Conservation (phyloP, 2,113 vertebrate species). For the Callionymus lyra region DNA sequence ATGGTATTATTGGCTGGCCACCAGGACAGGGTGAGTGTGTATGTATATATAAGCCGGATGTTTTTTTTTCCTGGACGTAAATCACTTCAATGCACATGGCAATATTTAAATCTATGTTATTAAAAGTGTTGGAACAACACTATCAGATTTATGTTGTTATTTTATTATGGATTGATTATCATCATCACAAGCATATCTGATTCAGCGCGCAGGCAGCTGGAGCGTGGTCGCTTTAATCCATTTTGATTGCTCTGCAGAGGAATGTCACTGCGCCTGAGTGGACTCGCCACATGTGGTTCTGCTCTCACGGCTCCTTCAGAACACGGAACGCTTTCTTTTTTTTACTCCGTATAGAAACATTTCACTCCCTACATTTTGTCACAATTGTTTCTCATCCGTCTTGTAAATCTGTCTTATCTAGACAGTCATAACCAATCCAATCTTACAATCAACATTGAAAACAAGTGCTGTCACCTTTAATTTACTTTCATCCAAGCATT, state of each 20-base stretch:
- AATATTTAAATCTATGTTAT: constrained; percentile 70
- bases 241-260: constrained; percentile 66
- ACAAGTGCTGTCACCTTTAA: too few species aligned
- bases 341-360: too few species aligned
- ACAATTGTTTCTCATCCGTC: too few species aligned
- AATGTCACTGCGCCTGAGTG: constrained; percentile 44
- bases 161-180: constrained; percentile 70
- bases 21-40: constrained; percentile 50
- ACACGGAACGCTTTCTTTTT: too few species aligned
- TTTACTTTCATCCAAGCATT: too few species aligned
- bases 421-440: too few species aligned
- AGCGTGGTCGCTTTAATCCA: constrained; percentile 59
- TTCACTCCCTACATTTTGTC: too few species aligned
- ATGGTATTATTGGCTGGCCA: constrained; percentile 70
- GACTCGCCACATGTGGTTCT: constrained; percentile 36
- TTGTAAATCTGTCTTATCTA: too few species aligned
- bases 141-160: constrained; percentile 68
- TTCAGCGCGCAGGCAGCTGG: constrained; percentile 48
- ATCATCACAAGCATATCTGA: constrained; percentile 66
- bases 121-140: constrained; percentile 70
- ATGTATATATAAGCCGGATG: constrained; percentile 55
- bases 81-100: constrained; percentile 64
- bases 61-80: constrained; percentile 65
- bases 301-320: constrained; percentile 34
- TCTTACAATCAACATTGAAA: too few species aligned